Evolutionary conservation across 2,113 vertebrate species (phyloP).

Genomic region (Alethe castanea): DNA sequence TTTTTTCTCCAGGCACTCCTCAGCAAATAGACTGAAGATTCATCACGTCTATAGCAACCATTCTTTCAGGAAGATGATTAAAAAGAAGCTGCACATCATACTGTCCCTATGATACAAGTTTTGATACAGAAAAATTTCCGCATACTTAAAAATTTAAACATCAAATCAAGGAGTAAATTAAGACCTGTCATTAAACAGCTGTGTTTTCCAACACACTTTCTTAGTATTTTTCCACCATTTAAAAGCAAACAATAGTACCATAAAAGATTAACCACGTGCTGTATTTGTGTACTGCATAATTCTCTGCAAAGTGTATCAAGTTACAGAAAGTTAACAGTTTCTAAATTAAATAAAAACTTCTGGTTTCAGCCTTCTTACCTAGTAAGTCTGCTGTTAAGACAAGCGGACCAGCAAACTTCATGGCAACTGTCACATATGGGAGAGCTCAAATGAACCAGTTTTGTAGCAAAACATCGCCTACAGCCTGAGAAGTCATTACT

Average conservation of each 20-base stretch:
- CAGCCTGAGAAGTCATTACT: neutral
- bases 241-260: neutral
- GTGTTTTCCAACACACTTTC: neutral
- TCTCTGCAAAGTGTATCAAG: neutral
- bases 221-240: neutral
- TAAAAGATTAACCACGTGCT: neutral
- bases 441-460: neutral
- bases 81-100: neutral
- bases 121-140: neutral
- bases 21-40: neutral
- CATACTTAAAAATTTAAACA: neutral
- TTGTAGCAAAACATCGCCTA: neutral
- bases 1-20: neutral
- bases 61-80: neutral
- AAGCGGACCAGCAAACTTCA: neutral
- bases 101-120: neutral
- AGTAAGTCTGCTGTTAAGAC: accelerated
- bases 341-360: neutral
- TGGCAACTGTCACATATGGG: neutral
- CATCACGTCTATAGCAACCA: neutral
- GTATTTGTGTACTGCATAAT: neutral
- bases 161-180: neutral
- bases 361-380: neutral
- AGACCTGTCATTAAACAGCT: neutral
- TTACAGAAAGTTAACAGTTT: neutral